These are phyloP conservation scores for Danio kyathit DNA, from an alignment of 2,797 vertebrate genomes.

Conservation along the genomic window DNA sequence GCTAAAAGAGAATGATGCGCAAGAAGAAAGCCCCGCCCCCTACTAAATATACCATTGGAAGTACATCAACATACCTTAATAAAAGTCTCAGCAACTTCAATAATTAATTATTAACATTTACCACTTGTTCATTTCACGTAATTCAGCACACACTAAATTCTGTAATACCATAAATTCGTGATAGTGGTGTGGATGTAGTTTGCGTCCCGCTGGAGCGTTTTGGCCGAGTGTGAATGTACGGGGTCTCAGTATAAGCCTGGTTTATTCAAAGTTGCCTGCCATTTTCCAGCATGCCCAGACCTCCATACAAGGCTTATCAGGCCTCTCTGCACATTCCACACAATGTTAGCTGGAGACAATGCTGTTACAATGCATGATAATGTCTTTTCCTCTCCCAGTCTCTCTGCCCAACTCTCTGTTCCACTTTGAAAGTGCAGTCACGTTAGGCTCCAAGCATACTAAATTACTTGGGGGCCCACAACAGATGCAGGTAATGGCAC, in stretches of 20 bases:
- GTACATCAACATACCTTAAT: no score
- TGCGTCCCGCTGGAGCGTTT: neutral
- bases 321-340: conserved; percentile 28
- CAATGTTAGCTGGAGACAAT: conserved; percentile 33
- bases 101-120: no score
- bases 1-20: no score
- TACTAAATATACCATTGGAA: no score
- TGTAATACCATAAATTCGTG: conserved; percentile 9
- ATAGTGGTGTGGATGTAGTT: conserved; percentile 9
- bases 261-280: conserved; percentile 16
- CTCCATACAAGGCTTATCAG: conserved; percentile 37
- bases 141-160: neutral
- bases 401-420: neutral
- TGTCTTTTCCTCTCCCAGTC: conserved; percentile 4
- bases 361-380: conserved; percentile 31
- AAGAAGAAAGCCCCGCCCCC: no score
- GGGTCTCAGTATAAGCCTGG: neutral
- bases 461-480: neutral
- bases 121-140: no score
- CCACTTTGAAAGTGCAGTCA: neutral
- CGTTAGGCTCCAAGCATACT: neutral
- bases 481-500: neutral
- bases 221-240: neutral
- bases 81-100: no score
- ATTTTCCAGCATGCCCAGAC: conserved; percentile 27